Conservation (phyloP, 2,797 vertebrate genomes). For the Gadopsis marmoratus region DNA sequence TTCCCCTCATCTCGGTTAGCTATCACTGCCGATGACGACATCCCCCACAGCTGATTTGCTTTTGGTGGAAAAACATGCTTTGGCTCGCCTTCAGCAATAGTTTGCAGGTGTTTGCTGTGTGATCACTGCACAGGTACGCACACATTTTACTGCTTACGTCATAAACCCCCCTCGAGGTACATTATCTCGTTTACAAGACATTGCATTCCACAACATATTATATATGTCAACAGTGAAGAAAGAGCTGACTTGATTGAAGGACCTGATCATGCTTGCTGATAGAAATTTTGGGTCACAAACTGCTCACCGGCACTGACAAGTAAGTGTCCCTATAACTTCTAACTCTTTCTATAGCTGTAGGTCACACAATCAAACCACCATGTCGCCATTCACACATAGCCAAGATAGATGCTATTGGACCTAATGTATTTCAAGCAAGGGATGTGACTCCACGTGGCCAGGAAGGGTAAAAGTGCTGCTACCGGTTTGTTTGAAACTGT, state of each 20-base stretch:
- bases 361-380: too few species aligned
- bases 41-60: background rate
- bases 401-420: background rate
- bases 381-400: background rate
- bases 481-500: background rate
- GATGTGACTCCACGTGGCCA: background rate
- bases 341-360: background rate
- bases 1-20: conserved; percentile 28
- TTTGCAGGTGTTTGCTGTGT: background rate
- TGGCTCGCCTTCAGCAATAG: background rate
- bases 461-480: background rate
- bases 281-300: too few species aligned
- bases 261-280: too few species aligned
- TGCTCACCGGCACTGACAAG: background rate
- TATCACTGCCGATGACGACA: conserved; percentile 4
- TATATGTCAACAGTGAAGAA: background rate
- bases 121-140: background rate
- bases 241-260: background rate
- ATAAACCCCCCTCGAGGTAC: background rate
- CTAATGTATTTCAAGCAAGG: background rate
- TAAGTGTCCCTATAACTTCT: background rate
- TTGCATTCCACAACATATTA: background rate
- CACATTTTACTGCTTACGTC: too few species aligned
- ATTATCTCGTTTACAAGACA: background rate
- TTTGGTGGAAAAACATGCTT: background rate